Base-by-base conservation (phyloP, 2,797 vertebrate genomes). In the Pachyuromys duprasi region DNA sequence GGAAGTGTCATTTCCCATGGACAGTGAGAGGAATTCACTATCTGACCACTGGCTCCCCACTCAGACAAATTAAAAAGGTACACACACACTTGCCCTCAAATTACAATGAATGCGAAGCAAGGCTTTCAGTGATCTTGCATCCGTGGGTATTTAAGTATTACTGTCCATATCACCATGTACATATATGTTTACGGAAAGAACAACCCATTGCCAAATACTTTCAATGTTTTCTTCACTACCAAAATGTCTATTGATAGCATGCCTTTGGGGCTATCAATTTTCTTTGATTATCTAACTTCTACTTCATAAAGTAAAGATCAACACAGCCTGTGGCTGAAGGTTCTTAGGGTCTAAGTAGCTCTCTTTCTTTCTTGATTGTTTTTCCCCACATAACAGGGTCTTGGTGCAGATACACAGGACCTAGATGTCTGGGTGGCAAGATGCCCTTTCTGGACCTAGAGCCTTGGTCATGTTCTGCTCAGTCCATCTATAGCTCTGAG, bases 401-500 rank as follows among this genome's bases (percentile, higher is more conserved):
- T 8, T 0, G 4, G 11, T 0, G 3, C 17, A 18, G 49, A 14
- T 15, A 4, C 8, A 36, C 62, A 55, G 11, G 3, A 26, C 20
- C 17, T 39, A 33, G 0, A 8, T 11, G 18, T 13, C 33, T n/a
- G 5, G 17, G 3, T 4, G 0, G 26, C 8, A 2, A 1, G 62
- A 62, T 70, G 36, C 39, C 12, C 8, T 57, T 5, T 2, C 6
- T 8, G 31, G 9, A 5, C 8, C 42, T 53, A 31, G 17, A 22
- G 6, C 7, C 4, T 53, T 15, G 7, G 28, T 17, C 8, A 9
- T 0, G 11, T 17, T 83, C 45, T n/a, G 12, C 36, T 15, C 0
- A 7, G n/a, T 8, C 24, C 15, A 36, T 17, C 11, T 6, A 22
- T 28, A 62, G 39, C 15, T 55, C 26, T 33, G 26, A 22, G 2